These are phyloP conservation scores for Eurytemora carolleeae DNA, from an alignment of 1,140 invertebrate genomes.

Conservation along the genomic window DNA sequence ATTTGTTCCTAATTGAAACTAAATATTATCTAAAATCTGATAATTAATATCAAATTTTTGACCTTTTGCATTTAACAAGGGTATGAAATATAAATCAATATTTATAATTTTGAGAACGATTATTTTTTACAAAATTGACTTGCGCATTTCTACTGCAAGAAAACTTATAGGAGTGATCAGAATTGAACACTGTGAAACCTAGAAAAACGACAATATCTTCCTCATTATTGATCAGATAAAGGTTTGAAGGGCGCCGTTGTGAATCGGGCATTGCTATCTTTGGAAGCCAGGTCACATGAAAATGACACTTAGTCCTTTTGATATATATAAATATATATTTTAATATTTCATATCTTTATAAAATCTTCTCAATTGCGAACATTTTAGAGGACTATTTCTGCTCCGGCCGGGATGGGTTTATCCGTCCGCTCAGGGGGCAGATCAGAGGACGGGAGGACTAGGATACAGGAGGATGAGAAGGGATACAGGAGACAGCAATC, in stretches of 20 bases:
- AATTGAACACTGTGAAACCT: too few species aligned
- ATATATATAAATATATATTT: background rate
- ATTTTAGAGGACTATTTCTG: slow-evolving; percentile 79
- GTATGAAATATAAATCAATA: background rate
- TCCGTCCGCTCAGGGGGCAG: background rate
- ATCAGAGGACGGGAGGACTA: too few species aligned
- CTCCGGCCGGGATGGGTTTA: slow-evolving; percentile 48
- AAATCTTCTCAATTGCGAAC: slow-evolving; percentile 50
- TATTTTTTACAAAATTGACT: too few species aligned
- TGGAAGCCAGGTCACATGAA: background rate
- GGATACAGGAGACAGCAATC: too few species aligned
- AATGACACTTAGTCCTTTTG: background rate
- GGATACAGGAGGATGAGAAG: too few species aligned
- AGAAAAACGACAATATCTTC: too few species aligned
- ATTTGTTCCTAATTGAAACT: background rate
- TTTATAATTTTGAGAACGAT: too few species aligned
- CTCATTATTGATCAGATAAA: too few species aligned
- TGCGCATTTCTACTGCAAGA: too few species aligned
- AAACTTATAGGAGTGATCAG: too few species aligned
- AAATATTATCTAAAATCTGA: background rate
- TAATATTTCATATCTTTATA: background rate
- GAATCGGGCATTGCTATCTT: too few species aligned
- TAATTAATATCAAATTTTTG: background rate
- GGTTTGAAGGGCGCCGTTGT: too few species aligned
- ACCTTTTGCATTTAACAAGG: background rate